Base-by-base conservation (phyloP, 2,113 vertebrate species). In the Tragelaphus imberbis region DNA sequence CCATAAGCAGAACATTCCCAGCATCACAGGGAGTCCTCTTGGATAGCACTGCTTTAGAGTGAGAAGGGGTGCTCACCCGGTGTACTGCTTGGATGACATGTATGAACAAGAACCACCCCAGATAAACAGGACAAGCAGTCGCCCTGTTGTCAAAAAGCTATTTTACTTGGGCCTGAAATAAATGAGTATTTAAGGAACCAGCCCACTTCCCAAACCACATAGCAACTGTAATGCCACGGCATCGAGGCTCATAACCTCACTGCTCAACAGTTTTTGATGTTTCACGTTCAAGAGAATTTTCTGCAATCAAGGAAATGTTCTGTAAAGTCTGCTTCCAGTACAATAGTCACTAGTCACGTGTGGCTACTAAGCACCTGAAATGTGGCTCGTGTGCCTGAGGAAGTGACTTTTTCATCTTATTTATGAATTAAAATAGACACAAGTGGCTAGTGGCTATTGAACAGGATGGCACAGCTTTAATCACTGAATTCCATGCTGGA, bases 301-400 rank as follows among this genome's bases (percentile, higher is more conserved):
- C 30, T n/a, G 65, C 25, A 51, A 2, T 28, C 44, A 51, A 9
- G 15, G 28, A 25, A 84, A 36, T 15, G 36, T 33, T 90, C 11
- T 68, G 47, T 55, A 5, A 56, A 15, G 10, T 40, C 23, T 51
- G 33, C 44, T 44, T 36, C 33, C 30, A 44, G 2, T 19, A 16
- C 7, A 17, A 25, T 0, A 47, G 28, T 40, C 19, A 23, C 49
- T 2, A 6, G 27, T 44, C 56, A 49, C 0, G 1, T 17, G n/a
- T 2, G 40, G 82, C 85, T 33, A 30, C 77, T 10, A 17, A 75
- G 82, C 63, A 21, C 21, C 0, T 51, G 51, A 27, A 61, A 36
- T 16, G 53, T 61, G n/a, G 51, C 49, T 30, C 0, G 58, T 7
- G 23, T 51, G 65, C 36, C 17, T 14, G 23, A 65, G 56, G 81